Evolutionary conservation across 2,797 vertebrate species (phyloP).

Genomic region (Mormyrus hasselquistii): DNA sequence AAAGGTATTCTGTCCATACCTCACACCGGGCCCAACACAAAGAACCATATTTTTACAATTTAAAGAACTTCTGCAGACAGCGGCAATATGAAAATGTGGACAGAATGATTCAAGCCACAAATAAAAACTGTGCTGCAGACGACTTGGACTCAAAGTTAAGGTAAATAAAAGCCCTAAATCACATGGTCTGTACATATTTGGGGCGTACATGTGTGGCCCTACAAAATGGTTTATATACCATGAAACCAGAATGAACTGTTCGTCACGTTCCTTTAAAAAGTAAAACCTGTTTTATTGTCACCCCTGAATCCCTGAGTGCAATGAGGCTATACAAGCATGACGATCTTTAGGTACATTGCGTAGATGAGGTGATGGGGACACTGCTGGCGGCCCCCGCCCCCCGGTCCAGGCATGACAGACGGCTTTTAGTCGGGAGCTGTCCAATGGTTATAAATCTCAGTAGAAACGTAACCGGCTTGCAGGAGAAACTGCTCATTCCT

Average conservation of each 20-base stretch:
- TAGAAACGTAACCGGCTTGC: conserved; percentile 60
- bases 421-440: conserved; percentile 43
- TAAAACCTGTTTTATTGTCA: background rate
- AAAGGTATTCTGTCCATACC: background rate
- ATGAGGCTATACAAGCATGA: conserved; percentile 36
- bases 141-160: background rate
- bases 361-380: conserved; percentile 5
- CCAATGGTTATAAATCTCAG: conserved; percentile 57
- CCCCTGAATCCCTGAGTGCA: background rate
- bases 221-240: background rate
- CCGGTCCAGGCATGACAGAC: conserved; percentile 40
- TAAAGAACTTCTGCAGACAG: conserved; percentile 17
- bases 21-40: background rate
- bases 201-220: background rate
- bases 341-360: conserved; percentile 33
- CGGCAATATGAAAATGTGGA: background rate
- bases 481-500: conserved; percentile 60
- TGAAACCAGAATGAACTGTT: background rate
- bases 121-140: background rate
- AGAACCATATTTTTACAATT: conserved; percentile 18
- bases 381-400: conserved; percentile 25
- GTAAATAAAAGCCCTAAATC: background rate
- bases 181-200: background rate
- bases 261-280: background rate
- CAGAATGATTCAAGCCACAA: background rate